Evolutionary conservation across 2,113 vertebrate species (phyloP).

Genomic region (Tapirus terrestris): DNA sequence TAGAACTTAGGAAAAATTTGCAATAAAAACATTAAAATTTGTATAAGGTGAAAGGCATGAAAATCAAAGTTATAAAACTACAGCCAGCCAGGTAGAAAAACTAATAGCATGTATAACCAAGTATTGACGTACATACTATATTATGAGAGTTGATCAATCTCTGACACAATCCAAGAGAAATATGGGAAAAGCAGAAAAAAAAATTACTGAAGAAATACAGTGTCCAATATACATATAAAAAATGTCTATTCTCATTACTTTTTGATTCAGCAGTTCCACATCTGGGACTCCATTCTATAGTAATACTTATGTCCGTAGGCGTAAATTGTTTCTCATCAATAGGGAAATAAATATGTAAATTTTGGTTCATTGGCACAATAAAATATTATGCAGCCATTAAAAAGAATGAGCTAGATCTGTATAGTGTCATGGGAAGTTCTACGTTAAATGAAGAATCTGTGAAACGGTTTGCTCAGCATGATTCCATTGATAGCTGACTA

Average conservation of each 20-base stretch:
- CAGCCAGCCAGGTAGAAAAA: not conserved
- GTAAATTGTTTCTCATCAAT: conserved; percentile 42
- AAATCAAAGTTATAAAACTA: not conserved
- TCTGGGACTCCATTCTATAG: not conserved
- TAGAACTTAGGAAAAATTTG: not conserved
- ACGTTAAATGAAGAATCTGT: not conserved
- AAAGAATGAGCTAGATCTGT: not conserved
- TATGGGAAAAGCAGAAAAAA: not conserved
- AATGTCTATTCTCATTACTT: not conserved
- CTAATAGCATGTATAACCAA: not conserved
- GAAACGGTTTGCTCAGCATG: not conserved
- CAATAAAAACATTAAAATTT: not conserved
- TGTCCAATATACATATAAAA: conserved; percentile 45
- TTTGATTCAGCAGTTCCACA: conserved; percentile 43
- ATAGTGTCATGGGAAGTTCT: not conserved
- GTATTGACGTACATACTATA: not conserved
- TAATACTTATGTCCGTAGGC: not conserved
- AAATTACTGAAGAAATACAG: conserved; percentile 3
- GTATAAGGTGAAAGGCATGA: not conserved
- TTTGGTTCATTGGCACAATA: not conserved
- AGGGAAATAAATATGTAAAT: conserved; percentile 51
- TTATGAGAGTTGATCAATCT: not conserved
- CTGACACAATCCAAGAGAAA: not conserved
- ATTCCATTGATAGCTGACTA: not conserved
- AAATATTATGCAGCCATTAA: conserved; percentile 51